Conservation (phyloP, 2,113 vertebrate genomes). For the Brachionichthys hirsutus region DNA sequence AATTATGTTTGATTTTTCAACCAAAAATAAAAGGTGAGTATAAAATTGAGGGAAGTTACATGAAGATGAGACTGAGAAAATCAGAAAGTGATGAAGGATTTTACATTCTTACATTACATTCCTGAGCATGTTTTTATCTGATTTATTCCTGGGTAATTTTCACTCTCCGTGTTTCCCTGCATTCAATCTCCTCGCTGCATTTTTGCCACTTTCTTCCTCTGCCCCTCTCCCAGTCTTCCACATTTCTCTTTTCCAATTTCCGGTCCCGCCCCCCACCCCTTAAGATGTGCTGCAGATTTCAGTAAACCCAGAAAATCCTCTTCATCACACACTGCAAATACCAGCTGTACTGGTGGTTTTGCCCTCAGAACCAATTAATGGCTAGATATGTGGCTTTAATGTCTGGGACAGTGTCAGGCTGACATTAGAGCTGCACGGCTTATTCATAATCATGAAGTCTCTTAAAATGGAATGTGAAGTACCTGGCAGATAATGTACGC, state of each 20-base stretch:
- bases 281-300: constrained; percentile 64
- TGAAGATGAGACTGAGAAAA: neutral
- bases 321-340: constrained; percentile 72
- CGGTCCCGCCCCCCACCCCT: constrained; percentile 36
- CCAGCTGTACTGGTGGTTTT: constrained; percentile 64
- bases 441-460: constrained; percentile 23
- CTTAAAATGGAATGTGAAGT: constrained; percentile 38
- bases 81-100: neutral
- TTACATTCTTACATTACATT: neutral
- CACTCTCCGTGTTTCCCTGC: constrained; percentile 4
- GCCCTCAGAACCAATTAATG: constrained; percentile 63
- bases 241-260: constrained; percentile 66
- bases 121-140: neutral
- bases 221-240: constrained; percentile 26
- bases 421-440: neutral
- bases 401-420: constrained; percentile 35
- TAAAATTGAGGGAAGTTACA: neutral
- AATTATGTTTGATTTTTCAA: no score
- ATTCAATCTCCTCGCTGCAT: constrained; percentile 26
- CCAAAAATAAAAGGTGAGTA: neutral
- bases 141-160: constrained; percentile 14
- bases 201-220: constrained; percentile 44
- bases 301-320: constrained; percentile 70
- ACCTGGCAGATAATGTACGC: constrained; percentile 7
- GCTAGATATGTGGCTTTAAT: constrained; percentile 38